phyloP scores from a whole-genome alignment of 30 jellyfish, hydroid and myxozoan genomes.

The Aurelia coerulea region DNA sequence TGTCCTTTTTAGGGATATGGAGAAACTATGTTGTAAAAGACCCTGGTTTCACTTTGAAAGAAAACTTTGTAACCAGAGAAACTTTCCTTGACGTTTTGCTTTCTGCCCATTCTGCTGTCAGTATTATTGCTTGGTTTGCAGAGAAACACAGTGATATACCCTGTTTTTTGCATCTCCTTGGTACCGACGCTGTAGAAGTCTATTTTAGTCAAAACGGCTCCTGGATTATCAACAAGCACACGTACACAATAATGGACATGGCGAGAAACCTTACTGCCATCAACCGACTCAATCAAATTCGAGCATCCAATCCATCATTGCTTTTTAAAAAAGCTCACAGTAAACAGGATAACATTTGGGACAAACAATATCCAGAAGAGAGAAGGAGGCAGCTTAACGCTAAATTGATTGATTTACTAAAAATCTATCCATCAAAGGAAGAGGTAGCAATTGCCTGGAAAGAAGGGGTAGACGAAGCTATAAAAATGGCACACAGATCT shows the following conservation, averaged over 20 bases:
- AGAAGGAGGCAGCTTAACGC: no score
- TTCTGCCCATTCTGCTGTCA: constrained; percentile 47
- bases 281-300: constrained; percentile 32
- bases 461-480: constrained; percentile 33
- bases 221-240: constrained; percentile 49
- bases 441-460: constrained; percentile 36
- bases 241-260: constrained; percentile 58
- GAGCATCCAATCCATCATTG: constrained; percentile 35
- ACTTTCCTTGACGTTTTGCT: constrained; percentile 39
- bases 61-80: constrained; percentile 33
- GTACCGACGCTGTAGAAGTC: constrained; percentile 53
- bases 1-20: constrained; percentile 56
- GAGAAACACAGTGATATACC: constrained; percentile 22
- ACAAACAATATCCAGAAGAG: constrained; percentile 38
- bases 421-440: constrained; percentile 24
- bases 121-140: constrained; percentile 30
- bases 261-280: constrained; percentile 52
- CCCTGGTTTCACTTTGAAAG: constrained; percentile 17
- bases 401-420: no score
- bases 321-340: constrained; percentile 47
- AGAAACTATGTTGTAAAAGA: constrained; percentile 19
- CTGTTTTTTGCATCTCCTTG: constrained; percentile 39
- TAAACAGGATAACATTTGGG: constrained; percentile 64
- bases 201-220: constrained; percentile 52
- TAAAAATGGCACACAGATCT: constrained; percentile 25